phyloP scores from a whole-genome alignment of 2,888 invertebrate genomes.

The Microctonus brassicae region DNA sequence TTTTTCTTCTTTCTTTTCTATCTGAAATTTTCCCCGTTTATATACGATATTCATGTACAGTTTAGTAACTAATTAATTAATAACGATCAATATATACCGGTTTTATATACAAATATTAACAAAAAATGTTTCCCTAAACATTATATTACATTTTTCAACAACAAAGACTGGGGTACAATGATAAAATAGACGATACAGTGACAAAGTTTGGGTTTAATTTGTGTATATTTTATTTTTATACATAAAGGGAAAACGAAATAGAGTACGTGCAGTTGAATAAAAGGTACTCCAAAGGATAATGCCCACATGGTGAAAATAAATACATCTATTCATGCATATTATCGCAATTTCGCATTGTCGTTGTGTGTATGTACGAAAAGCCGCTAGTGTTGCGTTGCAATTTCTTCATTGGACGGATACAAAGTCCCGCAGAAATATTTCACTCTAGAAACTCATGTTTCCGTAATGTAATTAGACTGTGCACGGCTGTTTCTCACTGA shows the following conservation, averaged over 20 bases:
- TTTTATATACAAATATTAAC: neutral
- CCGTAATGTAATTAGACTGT: conserved; percentile 66
- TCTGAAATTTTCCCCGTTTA: conserved; percentile 21
- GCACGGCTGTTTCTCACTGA: conserved; percentile 49
- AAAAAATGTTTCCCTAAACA: no score
- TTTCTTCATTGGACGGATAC: conserved; percentile 22
- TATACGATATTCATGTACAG: neutral
- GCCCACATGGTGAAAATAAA: neutral
- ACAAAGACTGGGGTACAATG: neutral
- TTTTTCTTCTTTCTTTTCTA: conserved; percentile 44
- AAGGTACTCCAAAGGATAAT: neutral
- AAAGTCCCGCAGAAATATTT: conserved; percentile 44
- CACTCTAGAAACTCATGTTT: conserved; percentile 63
- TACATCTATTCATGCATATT: neutral
- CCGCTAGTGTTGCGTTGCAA: neutral
- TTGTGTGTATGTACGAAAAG: neutral
- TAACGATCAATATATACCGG: no score
- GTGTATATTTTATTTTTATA: neutral
- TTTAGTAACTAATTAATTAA: neutral
- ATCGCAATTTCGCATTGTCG: neutral
- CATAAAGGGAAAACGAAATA: neutral
- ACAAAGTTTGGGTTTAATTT: neutral
- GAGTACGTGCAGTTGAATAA: neutral
- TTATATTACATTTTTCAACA: no score
- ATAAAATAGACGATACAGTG: neutral